Percentiles rank a stretch among this genome's conserved stretches.
phyloP scores from a whole-genome alignment of 2,888 invertebrate genomes.

The Aphidius colemani region DNA sequence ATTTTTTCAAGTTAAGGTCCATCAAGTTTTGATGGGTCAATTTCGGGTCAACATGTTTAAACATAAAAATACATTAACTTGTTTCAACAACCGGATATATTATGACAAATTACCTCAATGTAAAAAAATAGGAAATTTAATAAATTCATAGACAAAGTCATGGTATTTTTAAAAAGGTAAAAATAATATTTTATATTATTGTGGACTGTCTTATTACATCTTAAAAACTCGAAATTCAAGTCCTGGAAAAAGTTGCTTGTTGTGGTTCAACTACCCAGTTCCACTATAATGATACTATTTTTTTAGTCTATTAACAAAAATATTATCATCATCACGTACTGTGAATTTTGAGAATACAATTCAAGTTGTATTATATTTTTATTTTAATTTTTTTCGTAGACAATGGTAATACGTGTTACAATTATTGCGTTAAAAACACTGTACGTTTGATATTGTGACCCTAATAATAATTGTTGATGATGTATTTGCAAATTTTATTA shows the following conservation, averaged over 20 bases:
- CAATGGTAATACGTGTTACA: background rate
- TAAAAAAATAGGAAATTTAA: constrained; percentile 4
- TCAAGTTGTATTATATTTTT: too few relatives aligned
- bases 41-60: background rate
- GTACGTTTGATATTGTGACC: too few relatives aligned
- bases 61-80: background rate
- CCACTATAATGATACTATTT: constrained; percentile 27
- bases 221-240: constrained; percentile 49
- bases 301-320: constrained; percentile 20
- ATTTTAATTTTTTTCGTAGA: background rate
- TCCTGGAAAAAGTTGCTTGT: constrained; percentile 34
- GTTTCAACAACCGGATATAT: constrained; percentile 17
- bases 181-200: constrained; percentile 2
- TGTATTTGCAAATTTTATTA: too few relatives aligned
- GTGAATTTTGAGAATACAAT: too few relatives aligned
- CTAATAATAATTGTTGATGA: too few relatives aligned
- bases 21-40: background rate
- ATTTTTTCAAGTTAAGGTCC: background rate
- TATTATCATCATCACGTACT: too few relatives aligned
- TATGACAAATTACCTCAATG: constrained; percentile 2
- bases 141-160: constrained; percentile 18
- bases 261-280: constrained; percentile 25
- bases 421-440: background rate
- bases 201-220: background rate
- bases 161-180: constrained; percentile 17